Percentiles rank a stretch among this genome's conserved stretches.
phyloP scores from a whole-genome alignment of 2,113 vertebrate species.

The Macrotis lagotis region DNA sequence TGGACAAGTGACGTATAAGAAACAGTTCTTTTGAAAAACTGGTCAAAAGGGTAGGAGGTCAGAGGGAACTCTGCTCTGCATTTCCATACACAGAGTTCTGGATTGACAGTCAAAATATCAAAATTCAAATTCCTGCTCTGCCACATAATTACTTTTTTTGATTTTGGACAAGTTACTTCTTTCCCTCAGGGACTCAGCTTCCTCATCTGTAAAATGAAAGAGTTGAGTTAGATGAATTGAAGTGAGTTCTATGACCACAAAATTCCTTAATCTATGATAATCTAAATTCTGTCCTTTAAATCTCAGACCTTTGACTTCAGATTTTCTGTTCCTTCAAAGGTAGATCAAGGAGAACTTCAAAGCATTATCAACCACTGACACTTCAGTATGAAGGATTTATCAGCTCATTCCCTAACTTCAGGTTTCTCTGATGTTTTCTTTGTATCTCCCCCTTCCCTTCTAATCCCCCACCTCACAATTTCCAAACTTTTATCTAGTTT shows the following conservation, averaged over 20 bases:
- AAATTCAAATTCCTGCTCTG: background rate
- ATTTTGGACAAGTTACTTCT: background rate
- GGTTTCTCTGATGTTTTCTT: background rate
- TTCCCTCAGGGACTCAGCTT: background rate
- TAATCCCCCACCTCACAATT: background rate
- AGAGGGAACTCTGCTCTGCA: background rate
- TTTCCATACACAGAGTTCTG: background rate
- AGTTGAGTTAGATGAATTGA: background rate
- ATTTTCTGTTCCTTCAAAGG: background rate
- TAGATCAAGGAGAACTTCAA: background rate
- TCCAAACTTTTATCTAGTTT: constrained; percentile 39
- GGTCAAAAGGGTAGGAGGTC: too few species aligned
- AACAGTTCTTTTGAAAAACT: too few species aligned
- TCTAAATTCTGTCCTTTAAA: background rate
- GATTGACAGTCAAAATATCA: background rate
- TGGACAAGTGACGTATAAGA: too few species aligned
- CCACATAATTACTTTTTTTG: background rate
- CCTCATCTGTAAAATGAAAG: background rate
- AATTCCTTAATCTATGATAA: background rate
- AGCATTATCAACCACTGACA: background rate
- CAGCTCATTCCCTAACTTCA: background rate
- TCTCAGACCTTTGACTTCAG: background rate
- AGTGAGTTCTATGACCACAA: background rate
- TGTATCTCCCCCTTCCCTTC: background rate
- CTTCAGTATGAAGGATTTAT: background rate